Evolutionary conservation across 1,140 invertebrate genomes (phyloP).

Genomic region (Drosophila auraria): DNA sequence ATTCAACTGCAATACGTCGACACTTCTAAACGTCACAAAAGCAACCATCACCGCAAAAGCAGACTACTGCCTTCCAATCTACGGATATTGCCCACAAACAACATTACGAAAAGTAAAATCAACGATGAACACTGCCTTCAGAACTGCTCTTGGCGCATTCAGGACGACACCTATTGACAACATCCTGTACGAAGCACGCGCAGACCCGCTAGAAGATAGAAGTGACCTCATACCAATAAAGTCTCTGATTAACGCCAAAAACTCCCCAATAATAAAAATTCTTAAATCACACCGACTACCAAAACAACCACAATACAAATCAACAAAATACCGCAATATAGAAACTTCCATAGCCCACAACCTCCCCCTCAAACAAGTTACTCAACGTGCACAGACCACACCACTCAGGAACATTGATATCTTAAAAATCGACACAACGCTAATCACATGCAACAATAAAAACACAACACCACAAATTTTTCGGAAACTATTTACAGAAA

Average conservation of each 20-base stretch:
- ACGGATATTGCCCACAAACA: not conserved
- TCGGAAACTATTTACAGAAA: no score
- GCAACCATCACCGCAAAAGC: slow-evolving; percentile 2
- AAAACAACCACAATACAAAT: not conserved
- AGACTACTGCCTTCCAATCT: not conserved
- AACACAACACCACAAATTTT: slow-evolving; percentile 6
- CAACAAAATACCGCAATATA: slow-evolving; percentile 8
- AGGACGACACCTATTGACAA: not conserved
- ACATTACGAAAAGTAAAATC: not conserved
- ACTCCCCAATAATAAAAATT: no score
- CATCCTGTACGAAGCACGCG: no score
- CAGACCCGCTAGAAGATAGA: no score
- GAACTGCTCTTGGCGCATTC: slow-evolving; percentile 1
- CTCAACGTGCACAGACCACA: slow-evolving; percentile 7
- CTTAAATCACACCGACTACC: not conserved
- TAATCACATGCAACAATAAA: slow-evolving; percentile 2
- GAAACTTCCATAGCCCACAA: slow-evolving; percentile 10
- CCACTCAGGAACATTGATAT: not conserved
- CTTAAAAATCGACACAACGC: slow-evolving; percentile 6
- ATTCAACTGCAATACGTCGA: not conserved
- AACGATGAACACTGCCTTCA: not conserved
- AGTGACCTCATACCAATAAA: no score
- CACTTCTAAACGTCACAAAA: slow-evolving; percentile 17
- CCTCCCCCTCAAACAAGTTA: not conserved
- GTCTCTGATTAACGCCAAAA: no score